A percentile compares a stretch with the other conserved stretches of the same genome.
These are phyloP conservation scores for Astyanax mexicanus DNA, from an alignment of 2,797 vertebrate species.

Conservation along the genomic window DNA sequence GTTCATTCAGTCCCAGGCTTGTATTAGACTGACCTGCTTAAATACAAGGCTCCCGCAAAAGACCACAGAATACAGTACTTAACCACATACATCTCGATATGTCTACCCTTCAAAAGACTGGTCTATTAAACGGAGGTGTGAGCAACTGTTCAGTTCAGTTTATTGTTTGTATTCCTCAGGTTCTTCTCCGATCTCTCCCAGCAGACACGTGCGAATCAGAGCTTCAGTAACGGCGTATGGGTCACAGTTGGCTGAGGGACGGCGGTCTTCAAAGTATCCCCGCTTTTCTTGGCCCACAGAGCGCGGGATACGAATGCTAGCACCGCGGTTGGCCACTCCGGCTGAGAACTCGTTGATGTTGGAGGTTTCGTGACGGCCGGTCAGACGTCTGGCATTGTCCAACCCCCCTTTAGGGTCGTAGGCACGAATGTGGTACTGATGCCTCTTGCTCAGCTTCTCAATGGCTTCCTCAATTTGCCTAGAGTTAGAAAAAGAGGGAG, in stretches of 20 bases:
- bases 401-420: slow-evolving; percentile 95
- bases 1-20: not conserved
- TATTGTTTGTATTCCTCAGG: slow-evolving; percentile 87
- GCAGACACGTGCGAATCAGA: slow-evolving; percentile 91
- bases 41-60: slow-evolving; percentile 15
- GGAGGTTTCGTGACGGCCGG: slow-evolving; percentile 92
- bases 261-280: slow-evolving; percentile 97
- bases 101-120: not conserved
- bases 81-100: not conserved
- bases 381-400: slow-evolving; percentile 94
- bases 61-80: slow-evolving; percentile 20
- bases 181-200: slow-evolving; percentile 89
- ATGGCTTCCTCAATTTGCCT: slow-evolving; percentile 94
- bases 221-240: slow-evolving; percentile 93
- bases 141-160: slow-evolving; percentile 5
- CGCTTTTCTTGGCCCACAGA: slow-evolving; percentile 91
- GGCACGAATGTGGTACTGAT: slow-evolving; percentile 92
- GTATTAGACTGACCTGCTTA: slow-evolving; percentile 18
- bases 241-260: slow-evolving; percentile 95
- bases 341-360: slow-evolving; percentile 96
- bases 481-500: not conserved
- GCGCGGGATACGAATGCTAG: slow-evolving; percentile 96
- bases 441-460: slow-evolving; percentile 89
- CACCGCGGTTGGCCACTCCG: slow-evolving; percentile 92
- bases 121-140: not conserved